Evolutionary conservation across 2,888 invertebrate genomes (phyloP), one percentile per base, ranked within the genome.

Genomic region (Acanthosepion pharaonis): DNA sequence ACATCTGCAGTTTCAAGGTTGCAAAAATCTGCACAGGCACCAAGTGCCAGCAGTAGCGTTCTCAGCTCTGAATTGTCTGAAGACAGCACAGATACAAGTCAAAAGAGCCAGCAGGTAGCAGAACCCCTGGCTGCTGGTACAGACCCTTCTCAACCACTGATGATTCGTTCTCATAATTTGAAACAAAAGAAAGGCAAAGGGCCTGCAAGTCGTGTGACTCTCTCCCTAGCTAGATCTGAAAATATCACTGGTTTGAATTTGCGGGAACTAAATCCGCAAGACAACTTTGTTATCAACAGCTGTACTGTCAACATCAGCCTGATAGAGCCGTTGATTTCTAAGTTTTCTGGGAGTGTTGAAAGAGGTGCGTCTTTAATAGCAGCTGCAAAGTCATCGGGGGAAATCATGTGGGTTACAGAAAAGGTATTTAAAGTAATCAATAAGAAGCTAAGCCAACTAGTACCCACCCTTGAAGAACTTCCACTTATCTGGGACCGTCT

Each of bases 241-340:
- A 94, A 94, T 33, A 91, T 95, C 91, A 94, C 94, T 18, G 91
- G 92, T 28, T 94, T 95, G 20, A 59, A 96, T 51, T 94, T 96
- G 23, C 95, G 95, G 51, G 94, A 96, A 51, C 96, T 96, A 91
- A 96, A 96, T 94, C 95, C 96, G n/a, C 96, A 96, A 94, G 96
- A 96, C 94, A 96, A 96, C 94, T 96, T 96, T 95, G 96, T 96
- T 18, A 96, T 96, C 28, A 96, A 96, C 53, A 95, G 96, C 2
- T 96, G 96, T 91, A 93, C 93, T 18, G 95, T 96, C 53, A 94
- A 95, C 49, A 93, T 95, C 18, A 94, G 95, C 33, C 94, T 96
- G 9, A 11, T 93, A 18, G 53, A 49, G n/a, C 53, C 93, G 51
- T 33, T 51, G 53, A 53, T 93, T n/a, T 53, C 93, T 51, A 93